Evolutionary conservation across 2,797 vertebrate genomes (phyloP), one percentile per base, ranked within the genome.

Genomic region (Myotis vivesi): DNA sequence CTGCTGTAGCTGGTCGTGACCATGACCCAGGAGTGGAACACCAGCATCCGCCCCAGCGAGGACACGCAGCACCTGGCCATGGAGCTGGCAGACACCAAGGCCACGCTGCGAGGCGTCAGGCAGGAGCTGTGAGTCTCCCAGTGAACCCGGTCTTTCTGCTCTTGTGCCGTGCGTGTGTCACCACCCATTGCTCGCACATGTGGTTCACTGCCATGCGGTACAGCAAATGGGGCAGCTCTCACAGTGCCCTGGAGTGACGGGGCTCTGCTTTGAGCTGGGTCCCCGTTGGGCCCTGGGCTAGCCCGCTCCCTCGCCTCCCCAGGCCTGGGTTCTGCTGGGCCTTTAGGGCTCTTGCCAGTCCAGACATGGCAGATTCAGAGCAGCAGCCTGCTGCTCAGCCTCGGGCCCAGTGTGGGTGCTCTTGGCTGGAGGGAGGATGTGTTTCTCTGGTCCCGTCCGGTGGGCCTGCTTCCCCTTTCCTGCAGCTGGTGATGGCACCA

Each of bases 61-160:
- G 99, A 99, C 95, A 99, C 98, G 75, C 99, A 99, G 97, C 99
- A 99, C 98, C 98, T 99, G 86, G 98, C 99, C 0, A 99, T 99
- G 93, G 99, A 99, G 97, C 98, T 99, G 8, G 99, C 99, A 0
- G 99, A 99, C 94, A 99, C 98, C 15, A 99, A 99, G 97, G 98
- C 99, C 94, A 99, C 99, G 94, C 98, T 99, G n/a, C 98, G 99
- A 76, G 98, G 99, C 66, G 98, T 99, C 89, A 98, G 99, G 75
- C 99, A 99, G 96, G 99, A 99, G 55, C 98, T 99, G 99, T 99
- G 97, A 99, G 99, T 99, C 25, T n/a, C 51, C 5, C 0, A 2
- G 38, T 17, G 11, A 2, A 64, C 68, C 33, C 20, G 13, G 1
- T 12, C 30, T 4, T 89, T 4, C 62, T 0, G 0, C 53, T 90